phyloP scores from a whole-genome alignment of 2,888 invertebrate species.

The Smittia aterrima region DNA sequence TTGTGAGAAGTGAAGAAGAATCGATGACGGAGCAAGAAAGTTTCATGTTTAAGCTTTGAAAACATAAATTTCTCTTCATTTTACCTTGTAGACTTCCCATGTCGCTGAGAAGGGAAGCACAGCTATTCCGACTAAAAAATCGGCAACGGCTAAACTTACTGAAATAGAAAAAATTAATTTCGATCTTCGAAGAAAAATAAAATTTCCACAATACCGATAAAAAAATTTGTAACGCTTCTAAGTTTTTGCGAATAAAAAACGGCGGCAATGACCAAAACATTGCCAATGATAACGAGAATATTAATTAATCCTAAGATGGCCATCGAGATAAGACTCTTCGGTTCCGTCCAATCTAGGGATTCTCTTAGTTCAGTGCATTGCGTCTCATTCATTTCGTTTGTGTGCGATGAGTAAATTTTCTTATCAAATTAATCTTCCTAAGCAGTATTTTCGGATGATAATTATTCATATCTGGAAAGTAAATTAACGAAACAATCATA shows the following conservation, averaged over 20 bases:
- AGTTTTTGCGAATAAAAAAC: slow-evolving; percentile 89
- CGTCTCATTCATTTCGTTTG: slow-evolving; percentile 73
- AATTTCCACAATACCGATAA: slow-evolving; percentile 68
- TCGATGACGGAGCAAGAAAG: too few species aligned
- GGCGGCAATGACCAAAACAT: slow-evolving; percentile 88
- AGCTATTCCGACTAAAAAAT: slow-evolving; percentile 90
- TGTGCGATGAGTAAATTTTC: slow-evolving; percentile 45
- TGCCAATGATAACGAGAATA: slow-evolving; percentile 83
- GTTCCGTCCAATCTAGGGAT: slow-evolving; percentile 79
- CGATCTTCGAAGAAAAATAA: neutral
- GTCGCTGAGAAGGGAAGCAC: slow-evolving; percentile 95
- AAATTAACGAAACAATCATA: neutral
- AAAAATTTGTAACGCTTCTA: slow-evolving; percentile 92
- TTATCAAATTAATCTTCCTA: neutral
- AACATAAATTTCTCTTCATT: too few species aligned
- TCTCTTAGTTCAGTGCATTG: slow-evolving; percentile 79
- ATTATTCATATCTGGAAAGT: slow-evolving; percentile 18
- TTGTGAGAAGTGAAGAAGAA: too few species aligned
- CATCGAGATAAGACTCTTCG: slow-evolving; percentile 71
- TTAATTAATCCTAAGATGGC: slow-evolving; percentile 79
- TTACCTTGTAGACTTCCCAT: slow-evolving; percentile 86
- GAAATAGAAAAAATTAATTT: neutral
- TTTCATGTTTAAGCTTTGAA: too few species aligned
- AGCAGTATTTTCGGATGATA: neutral
- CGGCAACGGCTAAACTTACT: slow-evolving; percentile 93